Conservation (phyloP, 2,113 vertebrate genomes). For the Petrocephalus microphthalmus region DNA sequence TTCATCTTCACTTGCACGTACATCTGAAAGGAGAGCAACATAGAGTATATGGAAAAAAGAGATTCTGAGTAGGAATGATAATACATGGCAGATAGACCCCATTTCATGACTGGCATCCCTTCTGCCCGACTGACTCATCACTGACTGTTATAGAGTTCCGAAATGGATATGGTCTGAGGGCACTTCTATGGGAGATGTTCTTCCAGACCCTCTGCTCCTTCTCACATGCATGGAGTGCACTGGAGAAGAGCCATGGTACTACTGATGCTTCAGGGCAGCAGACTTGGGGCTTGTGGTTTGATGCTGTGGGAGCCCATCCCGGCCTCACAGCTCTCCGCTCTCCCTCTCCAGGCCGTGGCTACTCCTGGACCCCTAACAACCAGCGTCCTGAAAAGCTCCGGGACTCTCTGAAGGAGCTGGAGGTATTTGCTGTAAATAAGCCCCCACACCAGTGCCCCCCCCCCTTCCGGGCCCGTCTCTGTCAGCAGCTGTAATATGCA, state of each 20-base stretch:
- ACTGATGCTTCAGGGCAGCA: not conserved
- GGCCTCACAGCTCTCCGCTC: conserved; percentile 38
- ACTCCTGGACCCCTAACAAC: conserved; percentile 81
- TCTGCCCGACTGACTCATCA: not conserved
- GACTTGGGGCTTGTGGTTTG: conserved; percentile 7
- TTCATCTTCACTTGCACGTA: not conserved
- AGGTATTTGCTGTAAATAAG: conserved; percentile 73
- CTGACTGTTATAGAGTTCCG: not conserved
- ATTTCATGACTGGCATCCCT: not conserved
- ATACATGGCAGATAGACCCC: not conserved
- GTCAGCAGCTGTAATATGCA: conserved; percentile 92
- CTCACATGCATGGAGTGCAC: not conserved
- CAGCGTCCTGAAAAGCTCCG: conserved; percentile 81
- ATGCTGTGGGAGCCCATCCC: not conserved
- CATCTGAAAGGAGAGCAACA: not conserved
- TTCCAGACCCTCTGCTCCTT: not conserved
- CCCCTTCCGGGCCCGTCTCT: conserved; percentile 61
- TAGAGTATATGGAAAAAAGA: not conserved
- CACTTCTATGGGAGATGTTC: not conserved
- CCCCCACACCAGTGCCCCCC: conserved; percentile 63
- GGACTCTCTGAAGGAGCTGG: conserved; percentile 84
- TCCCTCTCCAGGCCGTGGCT: conserved; percentile 71
- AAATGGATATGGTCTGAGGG: not conserved
- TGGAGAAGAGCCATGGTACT: not conserved
- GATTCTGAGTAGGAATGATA: not conserved